A percentile compares a stretch with the other conserved stretches of the same genome.
phyloP scores from a whole-genome alignment of 2,113 vertebrate species.

The Heliornis fulica region DNA sequence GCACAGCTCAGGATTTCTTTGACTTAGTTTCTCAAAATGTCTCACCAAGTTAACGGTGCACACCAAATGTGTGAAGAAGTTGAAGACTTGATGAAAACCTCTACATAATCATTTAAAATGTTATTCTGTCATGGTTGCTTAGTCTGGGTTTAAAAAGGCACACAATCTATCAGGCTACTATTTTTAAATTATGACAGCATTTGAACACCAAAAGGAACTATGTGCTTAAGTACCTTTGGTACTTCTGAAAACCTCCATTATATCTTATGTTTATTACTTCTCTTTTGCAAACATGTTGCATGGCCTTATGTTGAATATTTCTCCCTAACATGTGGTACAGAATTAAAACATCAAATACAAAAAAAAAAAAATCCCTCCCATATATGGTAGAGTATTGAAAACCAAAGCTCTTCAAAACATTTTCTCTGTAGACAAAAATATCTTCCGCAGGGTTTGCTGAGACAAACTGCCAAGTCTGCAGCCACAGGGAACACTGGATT shows the following conservation, averaged over 20 bases:
- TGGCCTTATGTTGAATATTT: background rate
- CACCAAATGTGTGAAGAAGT: background rate
- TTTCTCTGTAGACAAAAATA: slow-evolving; percentile 59
- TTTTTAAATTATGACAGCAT: background rate
- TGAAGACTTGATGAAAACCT: background rate
- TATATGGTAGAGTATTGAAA: slow-evolving; percentile 58
- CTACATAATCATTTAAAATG: background rate
- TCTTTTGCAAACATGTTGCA: background rate
- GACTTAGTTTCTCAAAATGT: background rate
- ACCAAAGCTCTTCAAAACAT: slow-evolving; percentile 48
- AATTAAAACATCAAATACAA: slow-evolving; percentile 42
- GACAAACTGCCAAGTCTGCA: slow-evolving; percentile 49
- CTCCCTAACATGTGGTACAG: background rate
- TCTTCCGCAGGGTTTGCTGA: background rate
- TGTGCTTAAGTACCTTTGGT: background rate
- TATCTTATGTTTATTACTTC: background rate
- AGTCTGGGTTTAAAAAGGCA: background rate
- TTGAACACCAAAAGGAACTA: background rate
- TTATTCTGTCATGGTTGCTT: background rate
- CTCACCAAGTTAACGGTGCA: background rate
- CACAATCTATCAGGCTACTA: background rate
- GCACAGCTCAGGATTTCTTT: background rate
- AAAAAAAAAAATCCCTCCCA: slow-evolving; percentile 51
- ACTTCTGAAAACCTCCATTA: background rate
- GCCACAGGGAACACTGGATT: slow-evolving; percentile 12